Evolutionary conservation across 2,888 invertebrate genomes (phyloP), one percentile per base, ranked within the genome.

Genomic region (Nyleta sp.): DNA sequence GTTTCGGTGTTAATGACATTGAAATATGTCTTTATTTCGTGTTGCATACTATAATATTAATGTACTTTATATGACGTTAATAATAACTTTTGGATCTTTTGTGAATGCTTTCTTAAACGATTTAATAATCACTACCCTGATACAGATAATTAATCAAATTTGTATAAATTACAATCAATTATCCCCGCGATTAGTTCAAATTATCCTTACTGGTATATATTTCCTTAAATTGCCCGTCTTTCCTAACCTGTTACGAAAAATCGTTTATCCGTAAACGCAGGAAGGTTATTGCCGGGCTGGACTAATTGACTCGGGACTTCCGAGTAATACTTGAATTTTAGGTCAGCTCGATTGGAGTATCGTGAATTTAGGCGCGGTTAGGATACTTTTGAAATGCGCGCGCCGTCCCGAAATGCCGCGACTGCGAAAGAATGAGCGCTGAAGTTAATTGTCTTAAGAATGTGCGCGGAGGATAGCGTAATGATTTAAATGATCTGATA

Each of bases 401-500:
- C 52, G 64, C 28, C 20, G 33, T 20, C 50, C 50, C 40, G 18
- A 28, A 38, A 38, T 48, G 7, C 24, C 24, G 24, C 24, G 24
- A 24, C 7, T 24, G 3, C 24, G 24, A 35, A 44, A 50, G 48
- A 64, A 24, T 33, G 15, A n/a, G 7, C 13, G 38, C 13, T n/a
- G 40, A 44, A 31, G 24, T 67, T 55, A 68, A 68, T 68, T 55
- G 55, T 44, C 68, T 24, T 2, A 38, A 46, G 55, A 57, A 55
- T 55, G 55, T 22, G 53, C 24, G 33, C 33, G 33, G 8, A 6
- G 33, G 10, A 33, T 33, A 33, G 33, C 33, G 24, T 5, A 33
- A 7, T 60, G 68, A 75, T 75, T 75, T 48, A 44, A 46, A 71
- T 60, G 48, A 60, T 77, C 71, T 33, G 65, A 77, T 65, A 71